Evolutionary conservation across 2,888 invertebrate genomes (phyloP).

Genomic region (Drosophila barbarae): DNA sequence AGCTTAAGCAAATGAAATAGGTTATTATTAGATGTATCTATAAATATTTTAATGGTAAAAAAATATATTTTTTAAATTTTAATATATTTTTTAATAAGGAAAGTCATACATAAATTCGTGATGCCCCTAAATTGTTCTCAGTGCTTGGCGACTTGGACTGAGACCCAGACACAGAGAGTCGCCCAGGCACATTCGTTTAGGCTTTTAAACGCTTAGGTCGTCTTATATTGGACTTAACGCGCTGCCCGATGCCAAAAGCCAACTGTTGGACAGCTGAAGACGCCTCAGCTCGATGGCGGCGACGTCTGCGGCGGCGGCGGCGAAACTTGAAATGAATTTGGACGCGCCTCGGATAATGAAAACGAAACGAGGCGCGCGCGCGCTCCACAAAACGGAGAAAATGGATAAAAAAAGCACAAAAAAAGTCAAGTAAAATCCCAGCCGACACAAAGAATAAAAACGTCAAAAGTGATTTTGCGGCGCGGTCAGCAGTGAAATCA

Average conservation of each 20-base stretch:
- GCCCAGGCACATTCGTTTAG: conserved; percentile 67
- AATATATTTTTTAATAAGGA: not conserved
- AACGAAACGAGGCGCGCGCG: conserved; percentile 72
- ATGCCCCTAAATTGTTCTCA: not conserved
- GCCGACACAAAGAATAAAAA: conserved; percentile 70
- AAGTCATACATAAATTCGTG: not conserved
- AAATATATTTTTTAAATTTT: not conserved
- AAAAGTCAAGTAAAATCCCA: conserved; percentile 47
- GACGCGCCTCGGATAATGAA: conserved; percentile 73
- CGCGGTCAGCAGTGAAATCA: conserved; percentile 68
- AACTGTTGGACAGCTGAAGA: conserved; percentile 68
- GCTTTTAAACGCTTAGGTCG: conserved; percentile 73
- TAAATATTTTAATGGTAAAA: too few relatives aligned
- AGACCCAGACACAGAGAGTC: conserved; percentile 18
- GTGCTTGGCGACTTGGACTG: conserved; percentile 12
- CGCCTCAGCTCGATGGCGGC: conserved; percentile 52
- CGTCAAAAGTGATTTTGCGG: conserved; percentile 76
- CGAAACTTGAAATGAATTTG: conserved; percentile 70
- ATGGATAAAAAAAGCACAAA: conserved; percentile 5
- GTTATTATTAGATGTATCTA: not conserved
- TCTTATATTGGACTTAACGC: conserved; percentile 70
- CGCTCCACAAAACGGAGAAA: conserved; percentile 38
- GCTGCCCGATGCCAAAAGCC: conserved; percentile 65
- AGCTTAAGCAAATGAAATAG: too few relatives aligned
- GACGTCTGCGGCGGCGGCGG: conserved; percentile 44